Percentiles rank a stretch among this genome's conserved stretches.
phyloP scores from a whole-genome alignment of 2,797 vertebrate genomes.

The Halcyon leucocephala region DNA sequence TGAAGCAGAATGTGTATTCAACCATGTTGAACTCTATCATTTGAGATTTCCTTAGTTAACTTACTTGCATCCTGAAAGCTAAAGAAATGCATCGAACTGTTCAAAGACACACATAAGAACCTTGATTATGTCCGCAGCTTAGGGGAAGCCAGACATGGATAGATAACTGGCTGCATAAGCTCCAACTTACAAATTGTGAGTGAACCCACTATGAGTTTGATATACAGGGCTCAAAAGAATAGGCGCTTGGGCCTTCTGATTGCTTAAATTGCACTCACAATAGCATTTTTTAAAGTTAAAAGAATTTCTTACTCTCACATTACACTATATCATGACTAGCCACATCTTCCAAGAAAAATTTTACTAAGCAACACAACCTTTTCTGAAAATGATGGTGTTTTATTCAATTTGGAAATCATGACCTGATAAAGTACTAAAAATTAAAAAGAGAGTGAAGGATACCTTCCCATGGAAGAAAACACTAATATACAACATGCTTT shows the following conservation, averaged over 20 bases:
- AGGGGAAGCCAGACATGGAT: not conserved
- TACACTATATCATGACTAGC: not conserved
- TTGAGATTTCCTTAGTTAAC: not conserved
- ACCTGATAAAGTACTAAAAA: not conserved
- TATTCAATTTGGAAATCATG: not conserved
- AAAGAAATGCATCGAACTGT: not conserved
- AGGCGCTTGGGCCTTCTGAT: not conserved
- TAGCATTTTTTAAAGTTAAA: not conserved
- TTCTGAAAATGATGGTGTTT: not conserved
- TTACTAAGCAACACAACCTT: not conserved
- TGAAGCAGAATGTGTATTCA: not conserved
- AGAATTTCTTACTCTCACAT: constrained; percentile 20
- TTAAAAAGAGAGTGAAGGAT: not conserved
- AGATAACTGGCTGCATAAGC: not conserved
- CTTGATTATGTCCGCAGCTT: not conserved
- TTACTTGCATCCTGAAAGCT: not conserved
- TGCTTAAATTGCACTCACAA: not conserved
- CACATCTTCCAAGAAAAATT: constrained; percentile 26
- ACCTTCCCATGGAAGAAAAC: not conserved
- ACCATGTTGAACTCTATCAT: not conserved
- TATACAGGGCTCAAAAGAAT: not conserved
- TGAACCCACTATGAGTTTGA: not conserved
- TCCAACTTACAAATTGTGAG: not conserved
- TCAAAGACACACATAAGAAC: not conserved
- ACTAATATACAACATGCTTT: not conserved